Evolutionary conservation across 2,888 invertebrate species (phyloP).

Genomic region (Leucophora obtusa): DNA sequence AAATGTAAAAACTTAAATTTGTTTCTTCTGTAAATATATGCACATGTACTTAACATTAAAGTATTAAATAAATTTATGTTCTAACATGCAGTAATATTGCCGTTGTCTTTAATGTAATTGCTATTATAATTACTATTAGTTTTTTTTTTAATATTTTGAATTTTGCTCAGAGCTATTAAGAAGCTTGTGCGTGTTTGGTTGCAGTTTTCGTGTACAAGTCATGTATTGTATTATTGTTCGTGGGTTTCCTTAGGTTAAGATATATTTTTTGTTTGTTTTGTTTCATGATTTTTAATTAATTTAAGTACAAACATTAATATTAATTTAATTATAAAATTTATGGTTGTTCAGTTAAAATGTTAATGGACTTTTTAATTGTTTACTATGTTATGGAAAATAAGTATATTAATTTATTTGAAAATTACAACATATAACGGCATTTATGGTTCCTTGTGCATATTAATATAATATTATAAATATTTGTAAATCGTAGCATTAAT

Average conservation of each 20-base stretch:
- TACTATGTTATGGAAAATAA: slow-evolving; percentile 22
- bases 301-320: slow-evolving; percentile 58
- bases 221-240: slow-evolving; percentile 10
- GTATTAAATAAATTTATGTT: slow-evolving; percentile 2
- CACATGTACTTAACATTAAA: not conserved
- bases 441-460: no score
- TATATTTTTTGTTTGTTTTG: slow-evolving; percentile 17
- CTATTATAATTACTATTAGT: slow-evolving; percentile 8
- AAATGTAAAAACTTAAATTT: not conserved
- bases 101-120: slow-evolving; percentile 1
- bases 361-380: slow-evolving; percentile 64
- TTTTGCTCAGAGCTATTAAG: not conserved
- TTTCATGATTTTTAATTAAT: slow-evolving; percentile 57
- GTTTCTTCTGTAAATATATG: not conserved
- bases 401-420: not conserved
- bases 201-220: slow-evolving; percentile 44
- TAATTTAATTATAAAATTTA: slow-evolving; percentile 58
- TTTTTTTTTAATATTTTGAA: slow-evolving; percentile 9
- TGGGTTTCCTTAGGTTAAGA: slow-evolving; percentile 2
- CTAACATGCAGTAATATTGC: not conserved
- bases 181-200: slow-evolving; percentile 54
- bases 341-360: slow-evolving; percentile 61
- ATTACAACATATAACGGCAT: not conserved
- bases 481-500: no score
- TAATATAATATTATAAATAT: no score